These are phyloP conservation scores for Pararge aegeria DNA, from an alignment of 1,140 invertebrate species.

Conservation along the genomic window DNA sequence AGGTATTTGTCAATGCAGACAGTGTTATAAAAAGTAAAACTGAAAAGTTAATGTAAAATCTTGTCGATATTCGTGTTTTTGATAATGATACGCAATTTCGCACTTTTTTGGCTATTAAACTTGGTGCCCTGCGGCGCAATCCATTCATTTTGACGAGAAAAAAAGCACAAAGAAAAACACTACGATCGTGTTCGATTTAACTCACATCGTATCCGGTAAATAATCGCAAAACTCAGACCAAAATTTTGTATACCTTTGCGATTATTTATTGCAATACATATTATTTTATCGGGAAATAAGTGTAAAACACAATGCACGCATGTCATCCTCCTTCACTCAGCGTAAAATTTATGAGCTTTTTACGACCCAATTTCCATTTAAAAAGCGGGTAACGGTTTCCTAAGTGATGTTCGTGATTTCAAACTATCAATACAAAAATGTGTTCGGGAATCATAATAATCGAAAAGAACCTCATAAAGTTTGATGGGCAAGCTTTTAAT, in stretches of 20 bases:
- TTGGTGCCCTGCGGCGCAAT: conserved; percentile 8
- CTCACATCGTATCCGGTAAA: conserved; percentile 8
- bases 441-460: conserved; percentile 18
- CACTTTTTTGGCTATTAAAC: conserved; percentile 16
- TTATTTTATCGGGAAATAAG: conserved; percentile 13
- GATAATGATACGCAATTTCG: conserved; percentile 7
- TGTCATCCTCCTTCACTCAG: conserved; percentile 31
- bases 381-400: conserved; percentile 53
- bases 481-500: conserved; percentile 14
- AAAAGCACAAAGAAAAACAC: conserved; percentile 13
- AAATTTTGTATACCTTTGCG: conserved; percentile 8
- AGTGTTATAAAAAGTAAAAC: neutral
- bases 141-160: conserved; percentile 5
- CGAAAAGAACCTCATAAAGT: conserved; percentile 21
- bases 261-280: conserved; percentile 19
- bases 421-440: conserved; percentile 27
- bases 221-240: conserved; percentile 2
- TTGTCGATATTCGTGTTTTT: neutral
- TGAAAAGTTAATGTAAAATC: neutral
- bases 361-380: conserved; percentile 62
- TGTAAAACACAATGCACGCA: conserved; percentile 14
- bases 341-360: conserved; percentile 53
- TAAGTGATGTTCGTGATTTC: conserved; percentile 42
- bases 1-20: no score
- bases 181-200: conserved; percentile 16